Conservation (phyloP, 2,113 vertebrate genomes). For the Oryzias javanicus region DNA sequence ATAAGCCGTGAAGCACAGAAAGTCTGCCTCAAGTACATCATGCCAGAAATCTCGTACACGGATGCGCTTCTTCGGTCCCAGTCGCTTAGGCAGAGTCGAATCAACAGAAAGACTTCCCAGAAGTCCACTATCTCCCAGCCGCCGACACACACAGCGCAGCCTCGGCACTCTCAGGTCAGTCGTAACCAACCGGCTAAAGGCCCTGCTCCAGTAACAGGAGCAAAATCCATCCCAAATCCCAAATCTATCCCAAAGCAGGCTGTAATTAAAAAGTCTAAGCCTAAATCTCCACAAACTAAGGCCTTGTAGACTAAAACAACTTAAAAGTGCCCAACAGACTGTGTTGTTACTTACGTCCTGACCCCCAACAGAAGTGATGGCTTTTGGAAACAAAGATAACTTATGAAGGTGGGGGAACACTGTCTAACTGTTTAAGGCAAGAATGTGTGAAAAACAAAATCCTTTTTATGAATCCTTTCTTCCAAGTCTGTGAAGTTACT, state of each 20-base stretch:
- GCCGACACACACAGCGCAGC: constrained; percentile 44
- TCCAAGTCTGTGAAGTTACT: constrained; percentile 21
- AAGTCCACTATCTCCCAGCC: constrained; percentile 26
- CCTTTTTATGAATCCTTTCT: constrained; percentile 10
- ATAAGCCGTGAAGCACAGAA: constrained; percentile 63
- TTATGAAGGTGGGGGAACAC: constrained; percentile 7
- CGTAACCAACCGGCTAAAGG: constrained; percentile 15
- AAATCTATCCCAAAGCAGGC: constrained; percentile 25
- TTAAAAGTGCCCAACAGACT: constrained; percentile 35
- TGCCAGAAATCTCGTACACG: constrained; percentile 84
- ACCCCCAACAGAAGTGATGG: neutral
- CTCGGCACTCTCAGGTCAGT: constrained; percentile 72
- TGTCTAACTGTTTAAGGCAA: constrained; percentile 1
- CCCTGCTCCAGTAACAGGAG: constrained; percentile 16
- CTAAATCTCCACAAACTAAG: constrained; percentile 28
- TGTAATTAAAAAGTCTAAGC: constrained; percentile 9
- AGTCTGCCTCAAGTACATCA: constrained; percentile 84
- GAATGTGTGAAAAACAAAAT: constrained; percentile 1
- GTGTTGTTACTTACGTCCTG: constrained; percentile 21
- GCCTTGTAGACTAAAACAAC: constrained; percentile 8
- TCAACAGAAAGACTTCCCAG: constrained; percentile 24
- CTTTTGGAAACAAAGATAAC: neutral
- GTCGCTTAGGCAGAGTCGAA: constrained; percentile 66
- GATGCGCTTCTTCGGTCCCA: constrained; percentile 78
- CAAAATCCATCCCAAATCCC: constrained; percentile 35